phyloP scores from a whole-genome alignment of 2,113 vertebrate species.

The Nycticebus coucang region DNA sequence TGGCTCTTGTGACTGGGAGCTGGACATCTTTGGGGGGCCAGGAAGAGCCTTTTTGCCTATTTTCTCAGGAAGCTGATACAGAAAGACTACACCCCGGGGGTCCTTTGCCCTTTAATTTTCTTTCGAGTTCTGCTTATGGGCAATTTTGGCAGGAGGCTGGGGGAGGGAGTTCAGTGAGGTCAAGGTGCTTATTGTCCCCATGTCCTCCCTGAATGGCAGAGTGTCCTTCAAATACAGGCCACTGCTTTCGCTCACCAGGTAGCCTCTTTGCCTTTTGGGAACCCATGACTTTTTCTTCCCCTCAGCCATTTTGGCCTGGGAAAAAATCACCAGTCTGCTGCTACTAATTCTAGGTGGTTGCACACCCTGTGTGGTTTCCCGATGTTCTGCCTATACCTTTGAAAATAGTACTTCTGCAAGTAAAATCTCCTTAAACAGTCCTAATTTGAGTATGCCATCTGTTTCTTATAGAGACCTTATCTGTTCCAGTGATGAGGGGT shows the following conservation, averaged over 20 bases:
- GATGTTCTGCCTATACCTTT: slow-evolving; percentile 33
- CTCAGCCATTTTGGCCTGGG: neutral
- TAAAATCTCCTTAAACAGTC: slow-evolving; percentile 44
- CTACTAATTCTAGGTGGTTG: neutral
- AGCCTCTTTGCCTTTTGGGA: neutral
- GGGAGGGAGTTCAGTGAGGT: neutral
- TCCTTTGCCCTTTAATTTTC: neutral
- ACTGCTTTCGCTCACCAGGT: rapidly evolving
- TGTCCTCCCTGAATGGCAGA: neutral
- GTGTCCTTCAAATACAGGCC: neutral
- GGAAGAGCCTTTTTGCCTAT: neutral
- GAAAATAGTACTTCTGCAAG: slow-evolving; percentile 45
- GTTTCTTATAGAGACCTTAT: slow-evolving; percentile 23
- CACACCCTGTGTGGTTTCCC: neutral
- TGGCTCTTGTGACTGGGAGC: neutral
- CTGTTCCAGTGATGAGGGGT: neutral
- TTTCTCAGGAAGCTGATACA: neutral
- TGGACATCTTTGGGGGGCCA: neutral
- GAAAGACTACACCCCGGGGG: too few species aligned
- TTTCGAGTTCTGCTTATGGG: neutral
- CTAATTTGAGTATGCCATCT: slow-evolving; percentile 41
- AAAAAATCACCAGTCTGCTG: too few species aligned
- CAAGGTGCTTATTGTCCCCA: too few species aligned
- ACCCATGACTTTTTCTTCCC: neutral
- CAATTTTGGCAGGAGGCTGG: neutral